These are phyloP conservation scores for Muscicapa adusta DNA, from an alignment of 2,113 vertebrate genomes.

Conservation along the genomic window DNA sequence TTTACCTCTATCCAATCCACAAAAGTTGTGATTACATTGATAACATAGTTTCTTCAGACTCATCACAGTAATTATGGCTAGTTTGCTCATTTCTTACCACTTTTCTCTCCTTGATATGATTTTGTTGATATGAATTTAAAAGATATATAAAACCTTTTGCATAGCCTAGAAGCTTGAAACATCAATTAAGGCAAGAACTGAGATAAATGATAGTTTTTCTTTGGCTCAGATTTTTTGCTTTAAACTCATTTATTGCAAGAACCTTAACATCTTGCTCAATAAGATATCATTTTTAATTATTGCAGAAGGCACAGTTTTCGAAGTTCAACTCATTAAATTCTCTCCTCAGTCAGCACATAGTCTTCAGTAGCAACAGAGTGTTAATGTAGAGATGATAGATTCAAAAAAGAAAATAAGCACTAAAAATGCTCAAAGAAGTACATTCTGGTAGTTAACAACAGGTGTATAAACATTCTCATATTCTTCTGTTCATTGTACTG, in stretches of 20 bases:
- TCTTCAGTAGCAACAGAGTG: not conserved
- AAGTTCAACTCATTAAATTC: not conserved
- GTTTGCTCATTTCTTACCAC: not conserved
- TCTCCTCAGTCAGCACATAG: not conserved
- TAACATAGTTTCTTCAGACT: not conserved
- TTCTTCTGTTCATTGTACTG: not conserved
- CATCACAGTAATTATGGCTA: not conserved
- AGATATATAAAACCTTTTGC: not conserved
- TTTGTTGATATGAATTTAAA: not conserved
- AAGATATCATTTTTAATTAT: not conserved
- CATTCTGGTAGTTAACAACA: not conserved
- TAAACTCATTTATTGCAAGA: constrained; percentile 15
- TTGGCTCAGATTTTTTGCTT: not conserved
- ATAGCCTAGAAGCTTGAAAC: not conserved
- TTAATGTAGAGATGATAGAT: not conserved
- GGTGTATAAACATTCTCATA: not conserved
- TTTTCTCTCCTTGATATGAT: not conserved
- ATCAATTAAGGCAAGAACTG: not conserved
- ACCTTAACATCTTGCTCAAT: not conserved
- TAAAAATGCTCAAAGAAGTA: not conserved
- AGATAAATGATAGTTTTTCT: not conserved
- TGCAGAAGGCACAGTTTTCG: not conserved
- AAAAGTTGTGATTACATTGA: not conserved
- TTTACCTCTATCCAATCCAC: not conserved
- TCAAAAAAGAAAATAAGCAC: not conserved